These are phyloP conservation scores for Heliconius sara DNA, from an alignment of 2,888 invertebrate genomes.

Conservation along the genomic window DNA sequence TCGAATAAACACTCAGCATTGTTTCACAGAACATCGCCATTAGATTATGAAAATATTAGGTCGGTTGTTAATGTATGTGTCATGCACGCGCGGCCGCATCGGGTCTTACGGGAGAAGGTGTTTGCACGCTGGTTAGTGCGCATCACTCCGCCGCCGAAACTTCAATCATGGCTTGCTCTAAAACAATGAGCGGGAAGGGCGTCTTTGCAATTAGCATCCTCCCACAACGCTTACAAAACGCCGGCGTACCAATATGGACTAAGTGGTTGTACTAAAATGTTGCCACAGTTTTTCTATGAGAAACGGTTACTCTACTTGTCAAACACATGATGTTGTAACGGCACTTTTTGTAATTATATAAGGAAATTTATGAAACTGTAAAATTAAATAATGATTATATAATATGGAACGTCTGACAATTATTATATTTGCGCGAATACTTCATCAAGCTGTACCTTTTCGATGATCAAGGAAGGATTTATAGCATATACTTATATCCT, in stretches of 20 bases:
- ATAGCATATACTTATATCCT: neutral
- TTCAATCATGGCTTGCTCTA: slow-evolving; percentile 83
- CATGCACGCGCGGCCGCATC: slow-evolving; percentile 73
- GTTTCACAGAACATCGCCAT: slow-evolving; percentile 84
- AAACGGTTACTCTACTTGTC: slow-evolving; percentile 54
- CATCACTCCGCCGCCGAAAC: slow-evolving; percentile 77
- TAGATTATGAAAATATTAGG: slow-evolving; percentile 85
- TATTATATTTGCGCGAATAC: neutral
- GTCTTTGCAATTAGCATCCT: slow-evolving; percentile 81
- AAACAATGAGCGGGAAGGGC: slow-evolving; percentile 83
- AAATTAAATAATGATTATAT: neutral
- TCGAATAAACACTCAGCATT: slow-evolving; percentile 78
- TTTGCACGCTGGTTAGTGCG: slow-evolving; percentile 78
- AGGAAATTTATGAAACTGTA: neutral
- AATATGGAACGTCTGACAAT: neutral
- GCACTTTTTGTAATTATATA: slow-evolving; percentile 25
- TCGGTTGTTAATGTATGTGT: slow-evolving; percentile 82
- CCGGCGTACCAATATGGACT: slow-evolving; percentile 65
- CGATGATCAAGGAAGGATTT: neutral
- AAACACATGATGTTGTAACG: slow-evolving; percentile 7
- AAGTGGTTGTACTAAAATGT: slow-evolving; percentile 73
- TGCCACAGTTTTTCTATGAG: slow-evolving; percentile 64
- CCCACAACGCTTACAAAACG: slow-evolving; percentile 75
- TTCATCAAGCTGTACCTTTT: neutral
- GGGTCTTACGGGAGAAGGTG: slow-evolving; percentile 67